Percentiles rank a stretch among this genome's conserved stretches.
These are phyloP conservation scores for Coreius guichenoti DNA, from an alignment of 2,797 vertebrate genomes.

Conservation along the genomic window DNA sequence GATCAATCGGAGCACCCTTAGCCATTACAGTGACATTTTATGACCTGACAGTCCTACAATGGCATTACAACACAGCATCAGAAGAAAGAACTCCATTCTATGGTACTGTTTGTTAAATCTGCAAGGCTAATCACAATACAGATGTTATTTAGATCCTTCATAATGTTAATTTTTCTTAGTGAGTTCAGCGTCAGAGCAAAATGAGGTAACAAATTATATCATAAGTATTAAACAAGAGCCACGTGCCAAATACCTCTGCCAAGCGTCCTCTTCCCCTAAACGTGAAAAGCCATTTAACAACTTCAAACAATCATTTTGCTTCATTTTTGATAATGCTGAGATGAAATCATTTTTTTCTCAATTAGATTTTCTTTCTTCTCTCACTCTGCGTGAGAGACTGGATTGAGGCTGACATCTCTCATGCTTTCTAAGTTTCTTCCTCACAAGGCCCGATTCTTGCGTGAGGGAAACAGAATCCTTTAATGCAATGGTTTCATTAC, in stretches of 20 bases:
- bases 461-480: constrained; percentile 11
- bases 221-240: constrained; percentile 11
- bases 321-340: constrained; percentile 36
- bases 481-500: constrained; percentile 23
- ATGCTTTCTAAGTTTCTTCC: constrained; percentile 28
- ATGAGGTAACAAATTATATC: constrained; percentile 20
- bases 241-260: constrained; percentile 13
- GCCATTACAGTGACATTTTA: neutral
- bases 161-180: neutral
- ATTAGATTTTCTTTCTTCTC: constrained; percentile 45
- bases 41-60: neutral
- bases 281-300: constrained; percentile 45
- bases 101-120: neutral
- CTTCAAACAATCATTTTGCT: constrained; percentile 32
- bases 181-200: neutral
- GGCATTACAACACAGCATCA: neutral
- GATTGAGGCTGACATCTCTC: constrained; percentile 5
- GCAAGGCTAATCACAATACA: neutral
- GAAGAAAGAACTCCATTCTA: neutral
- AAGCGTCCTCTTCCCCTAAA: constrained; percentile 13
- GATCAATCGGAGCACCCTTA: too few relatives aligned
- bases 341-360: constrained; percentile 36
- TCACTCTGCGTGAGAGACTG: constrained; percentile 9
- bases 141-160: neutral
- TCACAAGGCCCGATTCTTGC: constrained; percentile 11